phyloP scores from a whole-genome alignment of 2,113 vertebrate species.

The Cricetomys ansorgei region DNA sequence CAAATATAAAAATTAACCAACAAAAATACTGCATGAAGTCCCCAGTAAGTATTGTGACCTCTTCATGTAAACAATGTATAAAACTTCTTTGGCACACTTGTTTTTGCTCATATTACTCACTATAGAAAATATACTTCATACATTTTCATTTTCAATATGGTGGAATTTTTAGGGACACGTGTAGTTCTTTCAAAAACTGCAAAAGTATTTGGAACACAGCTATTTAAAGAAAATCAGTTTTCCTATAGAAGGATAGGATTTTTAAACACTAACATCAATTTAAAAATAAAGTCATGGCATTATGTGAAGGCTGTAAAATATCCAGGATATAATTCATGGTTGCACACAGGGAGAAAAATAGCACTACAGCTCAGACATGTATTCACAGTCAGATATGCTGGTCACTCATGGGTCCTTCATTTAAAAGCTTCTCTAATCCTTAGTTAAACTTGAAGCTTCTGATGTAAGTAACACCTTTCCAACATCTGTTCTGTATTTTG shows the following conservation, averaged over 20 bases:
- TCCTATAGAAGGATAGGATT: conserved; percentile 65
- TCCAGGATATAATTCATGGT: neutral
- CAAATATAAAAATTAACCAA: conserved; percentile 76
- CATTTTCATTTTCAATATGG: conserved; percentile 62
- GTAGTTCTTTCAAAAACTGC: conserved; percentile 66
- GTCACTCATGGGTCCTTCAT: neutral
- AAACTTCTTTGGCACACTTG: conserved; percentile 90
- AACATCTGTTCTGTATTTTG: conserved; percentile 3
- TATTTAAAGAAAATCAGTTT: conserved; percentile 73
- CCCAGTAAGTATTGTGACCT: conserved; percentile 78
- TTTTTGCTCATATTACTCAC: conserved; percentile 79
- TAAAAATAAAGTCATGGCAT: conserved; percentile 18
- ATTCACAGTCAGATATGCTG: neutral
- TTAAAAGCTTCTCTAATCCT: conserved; percentile 37
- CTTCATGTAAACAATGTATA: conserved; percentile 86
- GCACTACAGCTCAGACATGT: neutral
- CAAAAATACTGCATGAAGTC: conserved; percentile 72
- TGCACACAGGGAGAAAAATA: neutral
- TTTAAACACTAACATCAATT: conserved; percentile 17
- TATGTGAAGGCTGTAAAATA: conserved; percentile 1
- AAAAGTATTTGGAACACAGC: conserved; percentile 79
- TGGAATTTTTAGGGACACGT: conserved; percentile 80
- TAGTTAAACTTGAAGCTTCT: conserved; percentile 25
- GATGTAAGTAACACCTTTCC: conserved; percentile 10
- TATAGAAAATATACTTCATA: conserved; percentile 71